A percentile compares a stretch with the other conserved stretches of the same genome.
These are phyloP conservation scores for Sebastes alutus DNA, from an alignment of 2,797 vertebrate genomes.

Conservation along the genomic window DNA sequence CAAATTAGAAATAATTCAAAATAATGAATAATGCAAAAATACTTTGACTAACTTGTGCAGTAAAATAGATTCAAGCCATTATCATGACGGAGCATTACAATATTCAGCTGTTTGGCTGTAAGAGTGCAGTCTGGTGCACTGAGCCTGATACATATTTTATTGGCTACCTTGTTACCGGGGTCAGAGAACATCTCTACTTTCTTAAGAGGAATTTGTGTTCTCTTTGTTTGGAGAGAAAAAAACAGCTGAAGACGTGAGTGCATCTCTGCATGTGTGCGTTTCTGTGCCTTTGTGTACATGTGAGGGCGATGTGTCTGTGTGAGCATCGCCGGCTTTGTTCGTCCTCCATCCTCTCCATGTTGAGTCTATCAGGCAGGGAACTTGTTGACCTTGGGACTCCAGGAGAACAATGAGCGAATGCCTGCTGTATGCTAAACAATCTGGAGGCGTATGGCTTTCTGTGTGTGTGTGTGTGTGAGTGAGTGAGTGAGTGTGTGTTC, in stretches of 20 bases:
- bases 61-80: background rate
- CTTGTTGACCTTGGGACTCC: slow-evolving; percentile 74
- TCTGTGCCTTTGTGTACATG: background rate
- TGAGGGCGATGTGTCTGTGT: background rate
- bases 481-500: background rate
- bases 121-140: background rate
- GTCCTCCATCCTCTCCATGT: slow-evolving; percentile 38
- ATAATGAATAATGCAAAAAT: slow-evolving; percentile 11
- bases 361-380: slow-evolving; percentile 66
- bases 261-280: background rate
- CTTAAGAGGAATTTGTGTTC: slow-evolving; percentile 27
- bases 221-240: background rate
- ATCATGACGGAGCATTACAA: background rate
- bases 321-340: slow-evolving; percentile 15
- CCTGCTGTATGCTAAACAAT: slow-evolving; percentile 73
- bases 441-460: slow-evolving; percentile 38
- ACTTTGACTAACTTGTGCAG: background rate
- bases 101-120: slow-evolving; percentile 11
- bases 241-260: background rate
- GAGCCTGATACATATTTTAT: slow-evolving; percentile 49
- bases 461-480: slow-evolving; percentile 1
- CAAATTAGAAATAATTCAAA: background rate
- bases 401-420: slow-evolving; percentile 61
- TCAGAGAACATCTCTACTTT: slow-evolving; percentile 22
- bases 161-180: slow-evolving; percentile 31